These are phyloP conservation scores for Barbus barbus DNA, from an alignment of 2,113 vertebrate species.

Conservation along the genomic window DNA sequence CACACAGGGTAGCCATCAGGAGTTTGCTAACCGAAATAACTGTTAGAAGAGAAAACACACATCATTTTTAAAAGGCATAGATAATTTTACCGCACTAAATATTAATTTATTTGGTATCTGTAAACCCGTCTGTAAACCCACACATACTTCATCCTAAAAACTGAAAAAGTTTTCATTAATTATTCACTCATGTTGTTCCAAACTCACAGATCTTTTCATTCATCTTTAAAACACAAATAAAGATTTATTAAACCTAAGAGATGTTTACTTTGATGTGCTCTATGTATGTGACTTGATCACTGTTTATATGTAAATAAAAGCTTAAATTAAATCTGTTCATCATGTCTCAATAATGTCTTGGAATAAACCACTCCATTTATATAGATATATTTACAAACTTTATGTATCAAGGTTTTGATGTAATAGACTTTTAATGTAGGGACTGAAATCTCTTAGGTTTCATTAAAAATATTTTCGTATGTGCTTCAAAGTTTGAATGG, in stretches of 20 bases:
- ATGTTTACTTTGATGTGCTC: constrained; percentile 2
- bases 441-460: background rate
- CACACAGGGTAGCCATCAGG: background rate
- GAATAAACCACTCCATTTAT: background rate
- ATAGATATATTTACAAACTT: background rate
- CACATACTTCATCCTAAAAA: background rate
- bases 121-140: no score
- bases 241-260: background rate
- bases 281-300: background rate
- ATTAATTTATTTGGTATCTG: background rate
- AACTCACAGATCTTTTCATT: background rate
- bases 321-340: background rate
- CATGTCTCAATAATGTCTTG: background rate
- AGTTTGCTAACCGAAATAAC: background rate
- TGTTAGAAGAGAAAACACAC: background rate
- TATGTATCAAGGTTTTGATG: background rate
- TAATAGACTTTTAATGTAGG: background rate
- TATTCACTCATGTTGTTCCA: background rate
- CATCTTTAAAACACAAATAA: background rate
- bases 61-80: background rate
- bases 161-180: background rate
- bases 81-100: background rate
- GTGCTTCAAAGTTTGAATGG: background rate
- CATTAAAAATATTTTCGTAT: background rate
- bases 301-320: background rate